These are phyloP conservation scores for Oreochromis tanganicae DNA, from an alignment of 2,113 vertebrate genomes.

Conservation along the genomic window DNA sequence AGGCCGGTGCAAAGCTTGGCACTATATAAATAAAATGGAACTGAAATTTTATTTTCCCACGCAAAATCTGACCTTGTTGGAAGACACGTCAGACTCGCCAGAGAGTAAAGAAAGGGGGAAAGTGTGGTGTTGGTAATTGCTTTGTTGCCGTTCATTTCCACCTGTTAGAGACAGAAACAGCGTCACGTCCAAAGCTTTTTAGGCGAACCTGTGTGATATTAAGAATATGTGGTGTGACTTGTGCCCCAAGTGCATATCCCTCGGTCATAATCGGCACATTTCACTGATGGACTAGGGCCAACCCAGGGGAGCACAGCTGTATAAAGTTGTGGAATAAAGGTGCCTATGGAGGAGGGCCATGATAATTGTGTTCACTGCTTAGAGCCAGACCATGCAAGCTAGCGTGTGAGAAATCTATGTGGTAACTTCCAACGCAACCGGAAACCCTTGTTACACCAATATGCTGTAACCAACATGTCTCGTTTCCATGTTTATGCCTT, in stretches of 20 bases:
- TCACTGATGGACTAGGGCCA: neutral
- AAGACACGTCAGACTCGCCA: neutral
- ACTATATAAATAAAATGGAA: neutral
- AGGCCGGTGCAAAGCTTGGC: fast-evolving
- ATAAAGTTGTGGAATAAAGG: neutral
- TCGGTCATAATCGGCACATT: neutral
- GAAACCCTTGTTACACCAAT: neutral
- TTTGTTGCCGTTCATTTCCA: neutral
- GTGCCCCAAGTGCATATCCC: neutral
- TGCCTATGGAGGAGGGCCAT: neutral
- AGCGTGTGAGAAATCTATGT: neutral
- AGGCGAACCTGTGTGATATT: neutral
- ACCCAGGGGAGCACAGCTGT: neutral
- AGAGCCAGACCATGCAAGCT: neutral
- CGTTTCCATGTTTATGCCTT: neutral
- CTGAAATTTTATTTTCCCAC: neutral
- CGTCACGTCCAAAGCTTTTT: neutral
- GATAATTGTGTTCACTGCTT: neutral
- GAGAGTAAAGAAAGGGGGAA: neutral
- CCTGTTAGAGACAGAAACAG: neutral
- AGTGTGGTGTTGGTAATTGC: fast-evolving
- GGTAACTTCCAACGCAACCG: neutral
- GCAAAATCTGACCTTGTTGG: neutral
- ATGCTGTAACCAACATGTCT: neutral
- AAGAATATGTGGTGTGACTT: neutral